These are phyloP conservation scores for Nephila pilipes DNA, from an alignment of 1,140 invertebrate species.

Conservation along the genomic window DNA sequence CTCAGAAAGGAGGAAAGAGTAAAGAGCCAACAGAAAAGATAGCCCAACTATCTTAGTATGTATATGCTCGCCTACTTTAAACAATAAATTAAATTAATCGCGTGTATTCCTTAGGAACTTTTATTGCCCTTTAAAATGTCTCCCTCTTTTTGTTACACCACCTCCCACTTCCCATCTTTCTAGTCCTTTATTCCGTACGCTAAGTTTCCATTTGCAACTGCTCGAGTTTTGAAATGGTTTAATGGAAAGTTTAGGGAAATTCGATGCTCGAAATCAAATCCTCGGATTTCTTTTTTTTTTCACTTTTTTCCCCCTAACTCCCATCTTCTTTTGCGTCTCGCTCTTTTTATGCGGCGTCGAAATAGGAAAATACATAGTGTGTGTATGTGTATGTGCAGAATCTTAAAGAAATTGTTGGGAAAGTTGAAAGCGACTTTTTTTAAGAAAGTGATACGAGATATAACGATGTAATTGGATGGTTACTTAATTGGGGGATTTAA, in stretches of 20 bases:
- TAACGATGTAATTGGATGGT: slow-evolving; percentile 6
- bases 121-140: slow-evolving; percentile 74
- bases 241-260: slow-evolving; percentile 72
- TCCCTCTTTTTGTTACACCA: slow-evolving; percentile 33
- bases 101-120: slow-evolving; percentile 59
- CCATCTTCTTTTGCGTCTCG: background rate
- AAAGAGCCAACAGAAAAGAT: background rate
- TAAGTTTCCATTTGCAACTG: background rate
- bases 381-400: background rate
- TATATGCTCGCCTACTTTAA: slow-evolving; percentile 37
- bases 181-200: background rate
- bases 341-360: background rate
- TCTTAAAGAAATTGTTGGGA: background rate
- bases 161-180: background rate
- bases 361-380: slow-evolving; percentile 30
- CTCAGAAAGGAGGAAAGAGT: background rate
- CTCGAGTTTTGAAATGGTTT: slow-evolving; percentile 53
- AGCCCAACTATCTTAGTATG: background rate
- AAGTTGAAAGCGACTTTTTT: slow-evolving; percentile 11
- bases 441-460: background rate
- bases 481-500: background rate
- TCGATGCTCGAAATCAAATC: slow-evolving; percentile 61
- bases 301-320: background rate
- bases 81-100: slow-evolving; percentile 76
- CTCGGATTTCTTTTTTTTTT: background rate